phyloP scores from a whole-genome alignment of 2,888 invertebrate species.

The Hermaeophaga mercurialis region DNA sequence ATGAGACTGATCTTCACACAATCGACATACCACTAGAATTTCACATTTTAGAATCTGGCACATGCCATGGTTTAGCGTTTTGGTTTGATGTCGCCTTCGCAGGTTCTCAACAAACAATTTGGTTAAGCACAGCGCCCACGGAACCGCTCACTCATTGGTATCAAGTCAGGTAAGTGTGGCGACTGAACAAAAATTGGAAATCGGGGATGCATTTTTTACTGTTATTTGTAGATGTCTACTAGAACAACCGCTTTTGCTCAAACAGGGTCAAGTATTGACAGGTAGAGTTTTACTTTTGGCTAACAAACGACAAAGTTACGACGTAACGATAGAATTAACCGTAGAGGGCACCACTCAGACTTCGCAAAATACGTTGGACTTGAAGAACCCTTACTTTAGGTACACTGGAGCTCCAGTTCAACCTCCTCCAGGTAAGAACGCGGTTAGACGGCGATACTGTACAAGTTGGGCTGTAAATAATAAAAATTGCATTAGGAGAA shows the following conservation, averaged over 20 bases:
- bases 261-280: slow-evolving; percentile 88
- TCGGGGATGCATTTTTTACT: too few species aligned
- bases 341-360: slow-evolving; percentile 87
- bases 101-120: slow-evolving; percentile 87
- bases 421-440: slow-evolving; percentile 73
- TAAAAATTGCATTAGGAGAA: neutral
- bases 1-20: slow-evolving; percentile 91
- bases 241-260: slow-evolving; percentile 91
- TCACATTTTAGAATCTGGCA: slow-evolving; percentile 88
- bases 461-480: neutral
- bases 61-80: slow-evolving; percentile 96
- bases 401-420: slow-evolving; percentile 92
- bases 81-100: slow-evolving; percentile 99
- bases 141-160: slow-evolving; percentile 97
- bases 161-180: slow-evolving; percentile 21
- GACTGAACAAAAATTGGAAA: too few species aligned
- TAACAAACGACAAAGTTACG: slow-evolving; percentile 97
- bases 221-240: slow-evolving; percentile 75
- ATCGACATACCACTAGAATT: slow-evolving; percentile 96
- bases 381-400: slow-evolving; percentile 98
- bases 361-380: slow-evolving; percentile 90
- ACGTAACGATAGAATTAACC: slow-evolving; percentile 93
- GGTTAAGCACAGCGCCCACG: slow-evolving; percentile 97
- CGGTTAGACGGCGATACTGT: neutral
- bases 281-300: slow-evolving; percentile 88